Evolutionary conservation across 1,140 invertebrate genomes (phyloP).

Genomic region (Cotesia glomerata): DNA sequence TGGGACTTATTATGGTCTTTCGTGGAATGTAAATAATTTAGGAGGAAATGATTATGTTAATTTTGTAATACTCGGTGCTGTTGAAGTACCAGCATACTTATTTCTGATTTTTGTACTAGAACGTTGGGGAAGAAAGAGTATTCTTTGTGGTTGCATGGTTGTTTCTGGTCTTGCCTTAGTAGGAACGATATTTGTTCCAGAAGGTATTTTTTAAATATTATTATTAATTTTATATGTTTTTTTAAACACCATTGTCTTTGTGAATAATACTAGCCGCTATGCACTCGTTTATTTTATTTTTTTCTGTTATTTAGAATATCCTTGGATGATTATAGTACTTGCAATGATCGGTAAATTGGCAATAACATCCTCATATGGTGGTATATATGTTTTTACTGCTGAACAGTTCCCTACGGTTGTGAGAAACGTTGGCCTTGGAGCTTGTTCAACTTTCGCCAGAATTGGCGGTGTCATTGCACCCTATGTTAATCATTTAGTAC

Average conservation of each 20-base stretch:
- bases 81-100: slow-evolving; percentile 79
- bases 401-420: slow-evolving; percentile 87
- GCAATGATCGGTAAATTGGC: slow-evolving; percentile 84
- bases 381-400: slow-evolving; percentile 80
- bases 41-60: slow-evolving; percentile 78
- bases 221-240: neutral
- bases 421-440: slow-evolving; percentile 78
- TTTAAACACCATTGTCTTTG: slow-evolving; percentile 5
- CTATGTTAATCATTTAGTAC: slow-evolving; percentile 71
- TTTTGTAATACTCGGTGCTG: slow-evolving; percentile 76
- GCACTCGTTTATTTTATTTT: neutral
- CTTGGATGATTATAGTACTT: slow-evolving; percentile 69
- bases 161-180: slow-evolving; percentile 70
- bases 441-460: slow-evolving; percentile 77
- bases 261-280: neutral
- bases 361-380: slow-evolving; percentile 80
- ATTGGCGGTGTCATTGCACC: slow-evolving; percentile 80
- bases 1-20: slow-evolving; percentile 82
- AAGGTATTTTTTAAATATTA: slow-evolving; percentile 50
- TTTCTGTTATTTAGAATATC: slow-evolving; percentile 58
- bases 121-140: slow-evolving; percentile 73
- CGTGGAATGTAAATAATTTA: slow-evolving; percentile 78
- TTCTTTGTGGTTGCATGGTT: slow-evolving; percentile 75
- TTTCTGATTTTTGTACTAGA: slow-evolving; percentile 75
- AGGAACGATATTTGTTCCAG: slow-evolving; percentile 67